A percentile compares a stretch with the other conserved stretches of the same genome.
Evolutionary conservation across 2,113 vertebrate species (phyloP).

Genomic region (Cinclus mexicanus): DNA sequence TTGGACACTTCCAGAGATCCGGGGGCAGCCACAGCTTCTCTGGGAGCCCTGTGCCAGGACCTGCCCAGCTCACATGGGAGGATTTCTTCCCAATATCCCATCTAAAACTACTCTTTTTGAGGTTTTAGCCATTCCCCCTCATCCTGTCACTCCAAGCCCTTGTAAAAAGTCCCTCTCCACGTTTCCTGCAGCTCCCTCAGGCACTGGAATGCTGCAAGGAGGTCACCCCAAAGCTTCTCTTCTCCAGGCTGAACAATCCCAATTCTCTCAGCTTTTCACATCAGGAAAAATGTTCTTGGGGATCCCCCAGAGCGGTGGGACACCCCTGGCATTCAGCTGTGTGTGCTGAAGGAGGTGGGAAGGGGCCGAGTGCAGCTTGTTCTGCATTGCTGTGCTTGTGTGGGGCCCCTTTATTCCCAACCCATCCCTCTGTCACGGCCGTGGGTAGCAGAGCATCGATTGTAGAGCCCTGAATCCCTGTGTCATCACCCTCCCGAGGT

Average conservation of each 20-base stretch:
- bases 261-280: background rate
- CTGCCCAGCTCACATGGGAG: fast-evolving
- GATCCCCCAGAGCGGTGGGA: background rate
- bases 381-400: fast-evolving
- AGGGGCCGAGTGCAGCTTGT: background rate
- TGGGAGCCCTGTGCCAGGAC: background rate
- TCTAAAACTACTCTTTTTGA: fast-evolving
- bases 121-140: background rate
- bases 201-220: background rate
- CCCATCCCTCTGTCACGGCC: background rate
- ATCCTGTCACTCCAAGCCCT: background rate
- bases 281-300: background rate
- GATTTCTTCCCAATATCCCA: background rate
- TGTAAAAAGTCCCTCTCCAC: background rate
- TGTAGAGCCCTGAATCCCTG: fast-evolving
- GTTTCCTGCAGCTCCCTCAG: background rate
- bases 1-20: background rate
- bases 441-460: background rate
- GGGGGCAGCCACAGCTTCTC: background rate
- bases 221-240: background rate
- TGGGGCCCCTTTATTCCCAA: background rate
- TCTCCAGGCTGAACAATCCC: background rate
- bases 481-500: background rate
- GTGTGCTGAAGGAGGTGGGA: background rate
- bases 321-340: background rate